Conservation (phyloP, 1,140 invertebrate species). For the Diorhabda sublineata region DNA sequence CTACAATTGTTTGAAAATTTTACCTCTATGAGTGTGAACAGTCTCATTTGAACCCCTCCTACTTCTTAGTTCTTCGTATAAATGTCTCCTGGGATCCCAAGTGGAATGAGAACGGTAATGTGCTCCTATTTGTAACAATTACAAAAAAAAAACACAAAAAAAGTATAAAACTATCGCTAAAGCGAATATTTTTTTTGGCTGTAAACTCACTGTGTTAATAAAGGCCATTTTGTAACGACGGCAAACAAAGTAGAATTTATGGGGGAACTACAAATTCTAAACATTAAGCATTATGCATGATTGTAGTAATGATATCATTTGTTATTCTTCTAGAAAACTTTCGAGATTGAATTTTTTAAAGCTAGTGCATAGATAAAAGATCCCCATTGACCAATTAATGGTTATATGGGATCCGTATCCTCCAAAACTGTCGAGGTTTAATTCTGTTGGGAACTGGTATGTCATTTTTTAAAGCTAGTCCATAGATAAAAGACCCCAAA, state of each 20-base stretch:
- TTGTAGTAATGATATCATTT: not conserved
- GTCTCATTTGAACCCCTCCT: conserved; percentile 58
- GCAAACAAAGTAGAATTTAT: conserved; percentile 10
- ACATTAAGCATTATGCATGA: conserved; percentile 15
- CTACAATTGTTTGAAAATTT: conserved; percentile 30
- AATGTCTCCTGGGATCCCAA: conserved; percentile 80
- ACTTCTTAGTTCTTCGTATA: conserved; percentile 78
- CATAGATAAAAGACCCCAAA: no score
- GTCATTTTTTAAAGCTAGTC: no score
- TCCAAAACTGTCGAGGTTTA: no score
- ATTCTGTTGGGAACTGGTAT: no score
- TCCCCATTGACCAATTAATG: no score
- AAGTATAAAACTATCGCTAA: conserved; percentile 23
- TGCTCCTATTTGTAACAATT: conserved; percentile 42
- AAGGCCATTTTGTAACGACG: not conserved
- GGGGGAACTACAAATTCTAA: not conserved
- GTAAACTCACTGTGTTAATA: conserved; percentile 12
- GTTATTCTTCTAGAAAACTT: not conserved
- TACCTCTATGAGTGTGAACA: conserved; percentile 56
- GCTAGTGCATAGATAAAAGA: no score
- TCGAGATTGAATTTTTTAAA: no score
- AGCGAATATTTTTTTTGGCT: conserved; percentile 6
- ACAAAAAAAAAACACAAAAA: conserved; percentile 24
- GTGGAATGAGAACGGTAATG: conserved; percentile 66
- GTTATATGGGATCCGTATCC: no score